A percentile compares a stretch with the other conserved stretches of the same genome.
phyloP scores from a whole-genome alignment of 2,888 invertebrate species.

The Epinotia bilunana region DNA sequence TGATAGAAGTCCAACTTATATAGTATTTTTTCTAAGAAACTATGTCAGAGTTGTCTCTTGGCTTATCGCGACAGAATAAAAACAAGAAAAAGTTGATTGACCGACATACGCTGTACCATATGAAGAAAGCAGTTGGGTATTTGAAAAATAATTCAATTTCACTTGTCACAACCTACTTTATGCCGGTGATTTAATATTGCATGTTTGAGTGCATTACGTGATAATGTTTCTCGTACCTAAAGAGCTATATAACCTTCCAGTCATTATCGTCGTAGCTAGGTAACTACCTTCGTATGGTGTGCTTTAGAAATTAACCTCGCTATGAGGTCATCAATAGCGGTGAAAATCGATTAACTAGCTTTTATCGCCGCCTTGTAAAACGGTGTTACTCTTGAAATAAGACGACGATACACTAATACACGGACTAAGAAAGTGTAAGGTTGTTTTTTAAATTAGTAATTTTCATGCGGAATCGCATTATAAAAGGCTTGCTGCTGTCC shows the following conservation, averaged over 20 bases:
- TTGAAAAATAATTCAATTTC: no score
- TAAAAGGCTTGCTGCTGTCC: neutral
- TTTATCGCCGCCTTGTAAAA: conserved; percentile 12
- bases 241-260: neutral
- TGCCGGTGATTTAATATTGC: neutral
- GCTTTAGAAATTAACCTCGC: conserved; percentile 19
- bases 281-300: conserved; percentile 6
- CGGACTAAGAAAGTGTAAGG: neutral
- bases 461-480: no score
- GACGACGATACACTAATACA: neutral
- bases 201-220: neutral
- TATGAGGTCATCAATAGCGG: conserved; percentile 23
- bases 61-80: no score
- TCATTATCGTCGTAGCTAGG: conserved; percentile 10
- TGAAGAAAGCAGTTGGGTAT: no score
- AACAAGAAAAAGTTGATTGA: no score
- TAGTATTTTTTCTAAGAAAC: no score
- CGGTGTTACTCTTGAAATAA: neutral
- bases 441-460: neutral
- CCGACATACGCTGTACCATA: no score
- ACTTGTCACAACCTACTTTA: neutral
- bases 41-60: no score
- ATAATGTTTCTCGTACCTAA: neutral
- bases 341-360: conserved; percentile 27
- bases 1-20: no score